These are phyloP conservation scores for Mayetiola destructor DNA, from an alignment of 2,888 invertebrate species.

Conservation along the genomic window DNA sequence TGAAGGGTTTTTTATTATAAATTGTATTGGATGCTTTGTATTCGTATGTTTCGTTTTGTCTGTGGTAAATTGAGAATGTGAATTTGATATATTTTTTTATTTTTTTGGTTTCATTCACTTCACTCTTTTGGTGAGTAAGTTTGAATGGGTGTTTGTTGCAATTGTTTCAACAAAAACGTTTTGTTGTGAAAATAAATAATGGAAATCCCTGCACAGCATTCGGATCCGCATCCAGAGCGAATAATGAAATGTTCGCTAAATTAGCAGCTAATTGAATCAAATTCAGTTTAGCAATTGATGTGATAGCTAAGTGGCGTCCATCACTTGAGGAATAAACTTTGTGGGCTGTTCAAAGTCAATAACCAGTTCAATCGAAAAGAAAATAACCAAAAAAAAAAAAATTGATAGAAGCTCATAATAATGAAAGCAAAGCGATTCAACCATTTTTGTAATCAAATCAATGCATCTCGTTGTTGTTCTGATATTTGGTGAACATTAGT, in stretches of 20 bases:
- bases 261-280: conserved; percentile 13
- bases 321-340: too few relatives aligned
- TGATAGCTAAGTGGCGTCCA: neutral
- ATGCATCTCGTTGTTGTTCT: too few relatives aligned
- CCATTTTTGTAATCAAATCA: too few relatives aligned
- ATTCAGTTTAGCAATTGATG: neutral
- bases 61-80: conserved; percentile 2
- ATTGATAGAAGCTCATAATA: too few relatives aligned
- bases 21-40: neutral
- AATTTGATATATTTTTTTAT: neutral
- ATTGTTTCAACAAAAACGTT: conserved; percentile 9
- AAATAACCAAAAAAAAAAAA: too few relatives aligned
- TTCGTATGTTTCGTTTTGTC: neutral
- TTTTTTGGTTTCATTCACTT: neutral
- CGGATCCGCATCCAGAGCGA: neutral
- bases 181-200: neutral
- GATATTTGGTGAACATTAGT: too few relatives aligned
- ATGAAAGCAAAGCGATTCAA: too few relatives aligned
- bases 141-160: neutral
- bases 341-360: too few relatives aligned
- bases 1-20: conserved; percentile 13
- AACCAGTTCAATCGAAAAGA: too few relatives aligned
- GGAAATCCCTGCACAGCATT: neutral
- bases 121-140: neutral
- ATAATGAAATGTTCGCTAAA: neutral